Conservation (phyloP, 2,797 vertebrate genomes). For the Gila robusta region DNA sequence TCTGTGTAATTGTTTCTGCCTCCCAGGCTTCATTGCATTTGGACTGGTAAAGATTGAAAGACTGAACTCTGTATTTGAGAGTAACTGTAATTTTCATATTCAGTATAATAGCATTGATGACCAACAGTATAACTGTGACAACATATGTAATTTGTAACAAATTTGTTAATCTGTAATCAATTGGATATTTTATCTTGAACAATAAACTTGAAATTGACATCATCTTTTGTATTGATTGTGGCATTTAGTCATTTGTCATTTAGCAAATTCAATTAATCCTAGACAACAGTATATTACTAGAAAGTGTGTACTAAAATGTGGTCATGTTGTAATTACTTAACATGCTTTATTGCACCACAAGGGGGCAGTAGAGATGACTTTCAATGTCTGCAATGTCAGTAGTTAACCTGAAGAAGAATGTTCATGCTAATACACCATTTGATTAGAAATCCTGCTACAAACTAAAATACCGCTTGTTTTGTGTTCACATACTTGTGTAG, state of each 20-base stretch:
- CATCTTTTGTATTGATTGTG: not conserved
- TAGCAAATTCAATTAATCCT: not conserved
- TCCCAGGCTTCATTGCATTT: not conserved
- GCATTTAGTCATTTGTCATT: not conserved
- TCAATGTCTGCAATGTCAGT: not conserved
- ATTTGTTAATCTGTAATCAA: not conserved
- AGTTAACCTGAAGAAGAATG: not conserved
- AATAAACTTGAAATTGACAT: conserved; percentile 30
- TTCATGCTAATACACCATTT: not conserved
- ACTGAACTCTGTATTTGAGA: not conserved
- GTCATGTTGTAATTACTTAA: not conserved
- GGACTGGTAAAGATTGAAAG: not conserved
- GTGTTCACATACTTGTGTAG: too few species aligned
- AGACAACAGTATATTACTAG: not conserved
- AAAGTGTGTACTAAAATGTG: not conserved
- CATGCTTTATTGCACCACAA: not conserved
- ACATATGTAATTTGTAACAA: conserved; percentile 11
- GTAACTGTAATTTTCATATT: not conserved
- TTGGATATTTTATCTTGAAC: conserved; percentile 27
- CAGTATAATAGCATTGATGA: not conserved
- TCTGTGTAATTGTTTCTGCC: conserved; percentile 3
- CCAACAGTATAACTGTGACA: not conserved
- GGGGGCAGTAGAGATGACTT: not conserved
- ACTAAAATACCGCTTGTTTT: too few species aligned
- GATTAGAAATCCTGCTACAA: not conserved